Evolutionary conservation across 2,888 invertebrate species (phyloP), one percentile per base, ranked within the genome.

Genomic region (Drosophila falleni): DNA sequence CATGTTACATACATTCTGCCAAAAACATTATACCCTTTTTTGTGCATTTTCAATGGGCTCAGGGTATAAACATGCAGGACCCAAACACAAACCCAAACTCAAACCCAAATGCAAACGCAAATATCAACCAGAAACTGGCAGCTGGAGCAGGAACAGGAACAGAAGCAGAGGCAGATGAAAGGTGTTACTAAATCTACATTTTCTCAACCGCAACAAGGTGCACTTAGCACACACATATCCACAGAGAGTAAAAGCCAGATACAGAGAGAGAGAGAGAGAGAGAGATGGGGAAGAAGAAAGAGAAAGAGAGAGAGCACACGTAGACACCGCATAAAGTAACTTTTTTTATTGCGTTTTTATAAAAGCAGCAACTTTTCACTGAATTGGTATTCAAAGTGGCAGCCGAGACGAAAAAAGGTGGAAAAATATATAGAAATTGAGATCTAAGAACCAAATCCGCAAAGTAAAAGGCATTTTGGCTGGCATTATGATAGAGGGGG

Each of bases 331-430:
- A 84, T 84, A 84, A 84, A 87, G 84, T 87, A 85, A 87, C 87
- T 87, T 87, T 84, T 80, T 85, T 87, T 78, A 78, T 87, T 87
- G 81, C 78, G 80, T 80, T 80, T 85, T 84, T 84, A 83, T 81
- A 80, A 84, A 81, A 81, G 72, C 82, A 71, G 56, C 74, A 80
- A 75, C 71, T 80, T 87, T 84, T 66, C 74, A 78, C 87, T 62
- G 83, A 81, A 88, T 88, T 86, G 80, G 80, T 86, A 87, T 87
- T 86, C 88, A 87, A 87, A 88, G 81, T 83, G 81, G 86, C 83
- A 78, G 74, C 64, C 64, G 37, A 56, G 35, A 47, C 56, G 44
- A 62, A 55, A 16, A 39, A 10, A 29, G 29, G 23, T 44, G 37
- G 37, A 62, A 51, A 53, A 31, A 35, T 58, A 35, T 58, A 55